phyloP scores from a whole-genome alignment of 2,888 invertebrate species.

The Rhaphigaster nebulosa region DNA sequence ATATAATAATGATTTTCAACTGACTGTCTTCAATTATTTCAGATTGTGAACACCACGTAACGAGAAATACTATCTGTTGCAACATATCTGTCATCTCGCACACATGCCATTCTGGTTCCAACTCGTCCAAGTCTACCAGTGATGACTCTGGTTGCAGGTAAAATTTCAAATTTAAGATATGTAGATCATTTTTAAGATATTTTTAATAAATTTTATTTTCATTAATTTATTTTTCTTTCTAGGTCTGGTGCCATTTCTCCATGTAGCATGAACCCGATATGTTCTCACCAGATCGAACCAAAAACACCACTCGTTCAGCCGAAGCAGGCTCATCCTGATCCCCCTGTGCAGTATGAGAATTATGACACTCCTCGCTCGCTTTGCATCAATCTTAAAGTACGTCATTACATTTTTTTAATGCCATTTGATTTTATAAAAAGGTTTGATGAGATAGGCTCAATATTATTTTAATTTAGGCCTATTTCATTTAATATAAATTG shows the following conservation, averaged over 20 bases:
- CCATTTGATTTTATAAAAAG: neutral
- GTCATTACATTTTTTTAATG: neutral
- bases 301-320: neutral
- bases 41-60: slow-evolving; percentile 60
- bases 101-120: slow-evolving; percentile 47
- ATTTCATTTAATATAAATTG: too few species aligned
- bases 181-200: neutral
- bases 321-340: slow-evolving; percentile 50
- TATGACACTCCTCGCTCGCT: slow-evolving; percentile 77
- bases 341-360: slow-evolving; percentile 72
- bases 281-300: slow-evolving; percentile 56
- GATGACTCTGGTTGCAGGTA: slow-evolving; percentile 63
- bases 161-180: neutral
- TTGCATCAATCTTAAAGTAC: slow-evolving; percentile 60
- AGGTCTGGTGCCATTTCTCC: slow-evolving; percentile 62
- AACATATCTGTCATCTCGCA: slow-evolving; percentile 61
- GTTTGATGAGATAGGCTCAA: neutral
- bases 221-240: neutral
- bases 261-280: slow-evolving; percentile 53
- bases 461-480: neutral
- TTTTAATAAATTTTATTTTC: neutral
- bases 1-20: neutral
- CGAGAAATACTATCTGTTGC: slow-evolving; percentile 62
- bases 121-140: slow-evolving; percentile 56
- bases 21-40: slow-evolving; percentile 26